Evolutionary conservation across 2,888 invertebrate genomes (phyloP), one percentile per base, ranked within the genome.

Genomic region (Acrocyrtus sp.): DNA sequence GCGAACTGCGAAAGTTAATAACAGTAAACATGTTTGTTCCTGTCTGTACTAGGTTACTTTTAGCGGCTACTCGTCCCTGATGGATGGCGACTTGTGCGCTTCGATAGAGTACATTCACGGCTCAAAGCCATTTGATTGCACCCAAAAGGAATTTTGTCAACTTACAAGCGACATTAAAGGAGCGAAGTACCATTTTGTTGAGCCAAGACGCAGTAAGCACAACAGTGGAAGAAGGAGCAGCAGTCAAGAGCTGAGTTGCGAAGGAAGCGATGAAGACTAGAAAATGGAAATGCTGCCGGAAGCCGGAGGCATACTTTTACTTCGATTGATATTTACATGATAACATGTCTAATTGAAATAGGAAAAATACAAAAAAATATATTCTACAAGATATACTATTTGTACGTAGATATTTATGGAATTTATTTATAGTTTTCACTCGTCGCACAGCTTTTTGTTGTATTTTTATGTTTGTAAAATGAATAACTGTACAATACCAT

Each of bases 41-140:
- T n/a, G n/a, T n/a, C n/a, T n/a, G n/a, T n/a, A n/a, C n/a, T 26
- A 74, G 74, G 54, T 74, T n/a, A 74, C 74, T 15, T 74, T 69
- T 50, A 65, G 47, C 27, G 74, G 74, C 2, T 69, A 69, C 8
- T 63, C 68, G 2, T 19, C 50, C 3, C 65, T 74, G 5, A 34
- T 74, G 74, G 65, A 69, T 1, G 74, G 74, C 34, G 26, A 15
- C 4, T 69, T 74, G 41, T 53, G 53, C 21, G 45, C 51, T 6
- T n/a, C 58, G 5, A 69, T 74, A 8, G 68, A 69, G 15, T 69
- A 63, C 54, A 58, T 74, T 47, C 63, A 74, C 26, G 69, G 58
- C 3, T 69, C 69, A 8, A 74, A 74, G 24, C 74, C 74, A 2
- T 65, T 69, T 39, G 74, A 74, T 45, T 74, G 74, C 26, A 63